Evolutionary conservation across 2,113 vertebrate genomes (phyloP), one percentile per base, ranked within the genome.

Genomic region (Gasterosteus aculeatus): DNA sequence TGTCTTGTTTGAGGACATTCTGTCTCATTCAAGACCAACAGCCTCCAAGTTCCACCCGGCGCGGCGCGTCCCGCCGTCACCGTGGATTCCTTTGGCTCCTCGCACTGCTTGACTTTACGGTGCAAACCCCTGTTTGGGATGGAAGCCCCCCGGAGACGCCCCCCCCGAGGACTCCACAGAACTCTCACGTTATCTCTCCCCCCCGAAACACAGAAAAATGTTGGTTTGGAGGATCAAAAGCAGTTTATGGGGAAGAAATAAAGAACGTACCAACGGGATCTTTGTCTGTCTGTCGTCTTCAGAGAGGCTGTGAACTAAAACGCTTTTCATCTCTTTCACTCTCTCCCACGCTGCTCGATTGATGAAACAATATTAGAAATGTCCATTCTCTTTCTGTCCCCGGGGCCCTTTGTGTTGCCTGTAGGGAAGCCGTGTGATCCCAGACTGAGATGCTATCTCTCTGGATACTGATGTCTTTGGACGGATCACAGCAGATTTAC

Each of bases 331-430:
- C 64, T 38, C 46, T 75, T 44, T 39, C 44, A 44, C 59, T 57
- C 68, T 72, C 58, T 63, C 60, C 22, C 74, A 60, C 44, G 18
- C 46, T 2, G 60, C 60, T 75, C 56, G 0, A 44, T 51, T 59
- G 84, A 87, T 83, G 68, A 83, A 86, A 82, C 81, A 58, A 75
- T 77, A 54, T 71, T 15, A 57, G 10, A 18, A 47, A 74, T 83
- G 61, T 76, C 35, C 63, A 82, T 75, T 82, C 72, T 33, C 71
- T 82, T 81, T 83, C 65, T 3, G 18, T 7, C 38, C 26, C 59
- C 35, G n/a, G 0, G 10, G 39, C 33, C 58, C 57, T 81, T 76
- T 63, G 69, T 58, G 44, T 69, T 14, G 11, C 18, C 47, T 46
- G 2, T 59, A 8, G 18, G 38, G 72, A 62, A 26, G 39, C n/a